Base-by-base conservation (phyloP, 2,113 vertebrate species). In the Mobula birostris region DNA sequence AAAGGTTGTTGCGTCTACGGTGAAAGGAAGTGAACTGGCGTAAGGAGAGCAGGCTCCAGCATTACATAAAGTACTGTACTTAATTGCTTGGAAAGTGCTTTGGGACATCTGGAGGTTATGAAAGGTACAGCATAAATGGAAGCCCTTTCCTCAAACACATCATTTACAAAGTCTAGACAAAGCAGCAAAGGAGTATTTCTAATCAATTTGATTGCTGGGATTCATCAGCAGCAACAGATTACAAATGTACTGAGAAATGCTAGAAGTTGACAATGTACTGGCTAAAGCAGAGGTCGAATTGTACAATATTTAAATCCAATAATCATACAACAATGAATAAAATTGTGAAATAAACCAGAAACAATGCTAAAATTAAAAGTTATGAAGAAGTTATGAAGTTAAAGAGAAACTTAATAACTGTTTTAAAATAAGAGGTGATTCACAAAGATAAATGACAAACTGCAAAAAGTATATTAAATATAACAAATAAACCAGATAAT, bases 151-250 rank as follows among this genome's bases (percentile, higher is more conserved):
- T 66, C 21, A 88, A 61, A 68, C 15, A 36, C 63, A 63, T 17
- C 61, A 90, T 66, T 90, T 90, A 66, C n/a, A 15, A 66, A 32
- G 61, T 90, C 83, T 15, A 63, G 83, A 77, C 85, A 90, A 66
- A 5, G 61, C n/a, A 90, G 85, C 85, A 66, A 90, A 66, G 61
- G 61, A 32, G 14, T 90, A 48, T 90, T 19, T 19, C n/a, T 15
- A 68, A 36, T 32, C 29, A 6, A 32, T 32, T 15, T 66, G 29
- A 14, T 32, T 19, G 0, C 77, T 88, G 85, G 61, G 61, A 88
- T 32, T 63, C n/a, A 66, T 32, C 58, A 19, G 24, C 27, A 63
- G 58, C 61, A 63, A 88, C 21, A 66, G 58, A 29, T 61, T n/a
- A n/a, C 85, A 63, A 63, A 88, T 63, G 3, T 17, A 63, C 27